Base-by-base conservation (phyloP, 2,113 vertebrate genomes). In the Cheilinus undulatus region DNA sequence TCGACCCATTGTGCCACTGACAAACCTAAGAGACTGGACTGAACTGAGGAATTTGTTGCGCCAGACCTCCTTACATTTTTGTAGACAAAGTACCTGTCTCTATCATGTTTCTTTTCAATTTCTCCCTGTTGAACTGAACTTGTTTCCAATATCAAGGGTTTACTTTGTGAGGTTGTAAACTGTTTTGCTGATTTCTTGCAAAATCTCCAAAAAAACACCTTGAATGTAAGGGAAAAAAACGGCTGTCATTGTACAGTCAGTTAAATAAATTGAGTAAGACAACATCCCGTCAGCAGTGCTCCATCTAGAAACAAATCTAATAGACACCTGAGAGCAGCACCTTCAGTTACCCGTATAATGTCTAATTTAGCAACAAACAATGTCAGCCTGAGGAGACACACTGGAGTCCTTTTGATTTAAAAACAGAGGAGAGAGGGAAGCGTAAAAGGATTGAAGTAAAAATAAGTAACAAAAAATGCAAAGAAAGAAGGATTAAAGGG, bases 311-410 rank as follows among this genome's bases (percentile, higher is more conserved):
- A 72, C 56, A 58, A 77, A 83, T 79, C 43, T 45, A 81, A 75
- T 74, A 75, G 36, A 65, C 20, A 36, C 52, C 27, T 9, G 9
- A 45, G 34, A 46, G 52, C 50, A 17, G 43, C 65, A 64, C 60
- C 72, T 51, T 69, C 36, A n/a, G 61, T 73, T 87, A 67, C 51
- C 19, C 61, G 58, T 63, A 69, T 79, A 68, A 68, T 80, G 73
- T 82, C 58, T 42, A 80, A 86, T 84, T 86, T 84, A 70, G 73
- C 20, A 3, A 63, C 72, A 82, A 84, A 78, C 73, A 73, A 48
- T 67, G 80, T 69, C 59, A 76, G 68, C 58, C 56, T 13, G 67
- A 83, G 65, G 63, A 56, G 56, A 63, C 46, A 73, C 65, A 59
- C 26, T 43, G 53, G 48, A 64, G 65, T 79, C 56, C 8, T 65